Evolutionary conservation across 2,113 vertebrate species (phyloP).

Genomic region (Mirounga angustirostris): DNA sequence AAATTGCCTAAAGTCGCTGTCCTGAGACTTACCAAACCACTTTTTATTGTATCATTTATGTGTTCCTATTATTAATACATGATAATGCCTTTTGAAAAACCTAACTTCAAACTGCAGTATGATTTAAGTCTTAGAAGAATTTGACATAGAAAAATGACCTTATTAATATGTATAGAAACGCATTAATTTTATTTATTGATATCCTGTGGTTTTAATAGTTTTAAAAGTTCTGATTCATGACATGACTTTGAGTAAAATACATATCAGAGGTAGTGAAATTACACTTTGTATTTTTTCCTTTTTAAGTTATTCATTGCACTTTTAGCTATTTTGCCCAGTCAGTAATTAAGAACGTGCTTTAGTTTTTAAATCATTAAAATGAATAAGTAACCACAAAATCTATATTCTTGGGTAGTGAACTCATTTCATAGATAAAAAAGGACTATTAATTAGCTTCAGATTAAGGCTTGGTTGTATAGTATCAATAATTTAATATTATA

Average conservation of each 20-base stretch:
- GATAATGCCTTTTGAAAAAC: conserved; percentile 12
- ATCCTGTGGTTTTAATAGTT: conserved; percentile 3
- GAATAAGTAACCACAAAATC: conserved; percentile 62
- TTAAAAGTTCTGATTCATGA: conserved; percentile 56
- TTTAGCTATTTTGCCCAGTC: conserved; percentile 15
- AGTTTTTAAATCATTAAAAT: conserved; percentile 55
- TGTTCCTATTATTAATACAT: conserved; percentile 30
- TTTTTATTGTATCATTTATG: conserved; percentile 45
- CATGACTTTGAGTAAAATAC: conserved; percentile 53
- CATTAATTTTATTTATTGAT: conserved; percentile 59
- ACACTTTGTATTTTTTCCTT: neutral
- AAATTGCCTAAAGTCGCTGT: neutral
- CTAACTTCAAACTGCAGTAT: neutral
- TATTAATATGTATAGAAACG: conserved; percentile 59
- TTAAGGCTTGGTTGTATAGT: conserved; percentile 47
- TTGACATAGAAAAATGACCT: conserved; percentile 57
- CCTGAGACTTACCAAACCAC: conserved; percentile 36
- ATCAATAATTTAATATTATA: conserved; percentile 58
- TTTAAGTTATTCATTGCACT: conserved; percentile 20
- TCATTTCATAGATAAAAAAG: conserved; percentile 24
- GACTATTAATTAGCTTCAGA: conserved; percentile 60
- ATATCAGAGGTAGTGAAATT: conserved; percentile 37
- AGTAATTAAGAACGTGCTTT: conserved; percentile 51
- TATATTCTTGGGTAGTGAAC: neutral
- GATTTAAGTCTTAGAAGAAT: neutral